phyloP scores from a whole-genome alignment of 2,113 vertebrate species.

The Colinus virginianus region DNA sequence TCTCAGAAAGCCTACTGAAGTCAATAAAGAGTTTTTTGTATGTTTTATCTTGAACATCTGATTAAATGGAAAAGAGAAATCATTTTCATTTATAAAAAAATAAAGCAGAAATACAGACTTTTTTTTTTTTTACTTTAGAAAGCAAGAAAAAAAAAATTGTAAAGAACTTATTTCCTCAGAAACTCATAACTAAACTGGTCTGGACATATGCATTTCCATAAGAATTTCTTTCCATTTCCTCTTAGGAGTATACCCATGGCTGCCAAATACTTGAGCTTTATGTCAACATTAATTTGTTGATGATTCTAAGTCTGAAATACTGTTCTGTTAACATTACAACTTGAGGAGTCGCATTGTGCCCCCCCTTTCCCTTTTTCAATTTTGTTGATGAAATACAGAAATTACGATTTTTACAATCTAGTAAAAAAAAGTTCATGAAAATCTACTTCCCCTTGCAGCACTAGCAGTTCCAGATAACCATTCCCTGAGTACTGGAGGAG shows the following conservation, averaged over 20 bases:
- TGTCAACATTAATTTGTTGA: background rate
- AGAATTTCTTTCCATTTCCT: background rate
- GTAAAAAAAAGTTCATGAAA: background rate
- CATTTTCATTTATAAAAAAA: background rate
- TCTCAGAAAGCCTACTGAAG: background rate
- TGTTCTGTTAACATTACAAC: background rate
- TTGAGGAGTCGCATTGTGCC: background rate
- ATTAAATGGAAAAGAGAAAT: background rate
- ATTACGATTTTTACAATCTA: background rate
- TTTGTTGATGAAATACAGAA: background rate
- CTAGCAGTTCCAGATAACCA: background rate
- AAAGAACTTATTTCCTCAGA: background rate
- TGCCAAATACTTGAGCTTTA: background rate
- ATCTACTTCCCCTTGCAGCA: background rate
- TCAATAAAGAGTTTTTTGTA: background rate
- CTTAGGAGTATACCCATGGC: background rate
- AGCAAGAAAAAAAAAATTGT: background rate
- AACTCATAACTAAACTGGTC: background rate
- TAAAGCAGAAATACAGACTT: rapidly evolving
- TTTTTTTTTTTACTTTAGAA: background rate
- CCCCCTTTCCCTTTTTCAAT: background rate
- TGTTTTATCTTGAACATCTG: background rate
- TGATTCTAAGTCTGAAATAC: background rate
- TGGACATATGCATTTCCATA: background rate
- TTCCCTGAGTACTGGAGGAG: background rate